These are phyloP conservation scores for Scolopax bukidnonensis DNA, from an alignment of 2,797 vertebrate species.

Conservation along the genomic window DNA sequence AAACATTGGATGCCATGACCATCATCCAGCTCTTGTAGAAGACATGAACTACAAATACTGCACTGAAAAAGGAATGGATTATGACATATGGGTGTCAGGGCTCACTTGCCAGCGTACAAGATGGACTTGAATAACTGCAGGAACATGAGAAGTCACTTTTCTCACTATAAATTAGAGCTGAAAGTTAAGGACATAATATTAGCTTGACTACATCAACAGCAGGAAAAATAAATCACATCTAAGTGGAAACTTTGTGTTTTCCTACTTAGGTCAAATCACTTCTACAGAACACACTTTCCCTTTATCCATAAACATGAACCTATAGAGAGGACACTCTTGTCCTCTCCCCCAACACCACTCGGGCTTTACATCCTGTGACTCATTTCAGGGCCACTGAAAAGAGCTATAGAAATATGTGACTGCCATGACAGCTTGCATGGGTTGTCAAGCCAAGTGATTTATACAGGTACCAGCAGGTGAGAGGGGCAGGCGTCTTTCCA, in stretches of 20 bases:
- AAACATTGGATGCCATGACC: neutral
- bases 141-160: neutral
- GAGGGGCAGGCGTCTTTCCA: accelerated
- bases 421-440: accelerated
- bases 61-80: neutral
- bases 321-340: neutral
- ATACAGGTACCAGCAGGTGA: neutral
- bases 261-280: neutral
- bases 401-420: neutral
- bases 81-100: neutral
- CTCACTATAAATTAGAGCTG: neutral
- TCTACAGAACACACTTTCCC: neutral
- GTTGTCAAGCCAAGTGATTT: neutral
- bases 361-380: neutral
- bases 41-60: neutral
- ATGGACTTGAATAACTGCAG: neutral
- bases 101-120: neutral
- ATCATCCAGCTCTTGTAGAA: neutral
- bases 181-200: neutral
- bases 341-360: neutral
- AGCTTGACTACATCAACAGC: neutral
- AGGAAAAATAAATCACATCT: neutral
- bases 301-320: neutral
- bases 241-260: neutral
- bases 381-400: neutral